Evolutionary conservation across 2,888 invertebrate genomes (phyloP).

Genomic region (Aphidoletes aphidimyza): DNA sequence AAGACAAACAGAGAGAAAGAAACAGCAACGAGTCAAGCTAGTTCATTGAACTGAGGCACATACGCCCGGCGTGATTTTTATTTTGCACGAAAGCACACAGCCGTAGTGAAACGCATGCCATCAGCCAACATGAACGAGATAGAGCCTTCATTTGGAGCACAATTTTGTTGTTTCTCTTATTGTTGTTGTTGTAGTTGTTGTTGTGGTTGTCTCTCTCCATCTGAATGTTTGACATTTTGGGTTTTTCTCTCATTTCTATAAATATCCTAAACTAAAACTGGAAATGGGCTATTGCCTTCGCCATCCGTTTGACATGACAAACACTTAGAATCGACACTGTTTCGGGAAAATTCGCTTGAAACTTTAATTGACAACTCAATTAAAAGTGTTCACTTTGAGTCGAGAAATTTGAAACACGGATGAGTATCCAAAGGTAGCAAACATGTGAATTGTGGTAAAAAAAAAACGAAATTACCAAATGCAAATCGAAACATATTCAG

Average conservation of each 20-base stretch:
- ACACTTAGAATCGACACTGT: too few relatives aligned
- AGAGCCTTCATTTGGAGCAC: background rate
- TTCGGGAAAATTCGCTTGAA: too few relatives aligned
- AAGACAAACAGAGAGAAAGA: background rate
- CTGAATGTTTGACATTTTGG: too few relatives aligned
- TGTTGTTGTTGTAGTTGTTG: background rate
- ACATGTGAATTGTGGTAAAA: background rate
- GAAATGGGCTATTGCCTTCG: too few relatives aligned
- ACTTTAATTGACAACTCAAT: slow-evolving; percentile 14
- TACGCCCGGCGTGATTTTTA: slow-evolving; percentile 10
- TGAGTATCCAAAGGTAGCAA: background rate
- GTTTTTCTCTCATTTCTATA: too few relatives aligned
- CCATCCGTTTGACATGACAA: too few relatives aligned
- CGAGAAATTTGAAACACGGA: background rate
- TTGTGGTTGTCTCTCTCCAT: too few relatives aligned
- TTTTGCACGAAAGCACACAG: background rate
- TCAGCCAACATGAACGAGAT: background rate
- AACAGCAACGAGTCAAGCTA: background rate
- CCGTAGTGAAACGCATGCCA: background rate
- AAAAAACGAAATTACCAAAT: background rate
- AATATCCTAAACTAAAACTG: too few relatives aligned
- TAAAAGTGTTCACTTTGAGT: slow-evolving; percentile 33
- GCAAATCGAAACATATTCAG: too few relatives aligned
- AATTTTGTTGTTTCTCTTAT: background rate
- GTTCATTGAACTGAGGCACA: slow-evolving; percentile 51